phyloP scores from a whole-genome alignment of 2,888 invertebrate genomes.

The Morpho achilles region DNA sequence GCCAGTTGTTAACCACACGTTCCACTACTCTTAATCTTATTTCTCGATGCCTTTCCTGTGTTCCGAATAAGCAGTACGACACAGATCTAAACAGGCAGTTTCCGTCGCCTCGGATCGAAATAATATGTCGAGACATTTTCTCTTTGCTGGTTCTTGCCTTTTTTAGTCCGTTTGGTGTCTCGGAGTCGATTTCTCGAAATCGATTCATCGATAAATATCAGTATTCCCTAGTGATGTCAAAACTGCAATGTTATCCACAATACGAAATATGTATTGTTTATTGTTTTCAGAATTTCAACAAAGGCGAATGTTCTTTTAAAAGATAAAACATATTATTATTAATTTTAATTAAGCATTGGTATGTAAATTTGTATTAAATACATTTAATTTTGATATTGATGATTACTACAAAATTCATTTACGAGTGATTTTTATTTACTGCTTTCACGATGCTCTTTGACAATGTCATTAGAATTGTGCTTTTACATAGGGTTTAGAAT shows the following conservation, averaged over 20 bases:
- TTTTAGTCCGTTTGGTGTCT: conserved; percentile 14
- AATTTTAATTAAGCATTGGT: not conserved
- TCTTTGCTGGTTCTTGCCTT: conserved; percentile 15
- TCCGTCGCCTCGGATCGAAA: conserved; percentile 62
- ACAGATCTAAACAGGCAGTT: conserved; percentile 66
- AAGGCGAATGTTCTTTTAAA: not conserved
- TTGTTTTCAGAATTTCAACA: not conserved
- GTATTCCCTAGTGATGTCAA: conserved; percentile 11
- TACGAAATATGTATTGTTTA: not conserved
- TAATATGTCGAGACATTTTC: conserved; percentile 47
- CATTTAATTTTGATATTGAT: not conserved
- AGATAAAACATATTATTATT: not conserved
- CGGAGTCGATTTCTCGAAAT: conserved; percentile 17
- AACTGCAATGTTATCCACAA: conserved; percentile 1
- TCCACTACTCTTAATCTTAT: conserved; percentile 54
- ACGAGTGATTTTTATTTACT: conserved; percentile 7
- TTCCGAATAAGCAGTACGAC: conserved; percentile 55
- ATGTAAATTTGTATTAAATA: not conserved
- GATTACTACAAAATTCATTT: not conserved
- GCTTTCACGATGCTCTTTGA: not conserved
- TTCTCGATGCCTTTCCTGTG: conserved; percentile 60
- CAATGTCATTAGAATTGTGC: not conserved
- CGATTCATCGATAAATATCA: conserved; percentile 15
- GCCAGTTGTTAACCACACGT: conserved; percentile 56
- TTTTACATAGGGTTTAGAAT: not conserved